Conservation (phyloP, 1,140 invertebrate species). For the Berghia stephanieae region DNA sequence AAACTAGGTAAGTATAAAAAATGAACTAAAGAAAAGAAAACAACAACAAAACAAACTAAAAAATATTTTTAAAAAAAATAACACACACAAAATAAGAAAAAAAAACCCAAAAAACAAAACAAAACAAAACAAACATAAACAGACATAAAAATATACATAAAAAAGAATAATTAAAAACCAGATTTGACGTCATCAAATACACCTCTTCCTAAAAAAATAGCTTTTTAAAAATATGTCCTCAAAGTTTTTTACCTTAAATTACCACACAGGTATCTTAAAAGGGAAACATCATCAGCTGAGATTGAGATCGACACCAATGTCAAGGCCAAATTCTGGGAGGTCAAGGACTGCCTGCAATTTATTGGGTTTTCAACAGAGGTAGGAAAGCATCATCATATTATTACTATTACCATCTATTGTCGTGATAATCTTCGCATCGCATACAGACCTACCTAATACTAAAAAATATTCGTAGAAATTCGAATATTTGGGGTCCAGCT, state of each 20-base stretch:
- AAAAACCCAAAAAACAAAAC: too few relatives aligned
- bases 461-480: too few relatives aligned
- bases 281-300: neutral
- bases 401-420: too few relatives aligned
- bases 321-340: constrained; percentile 51
- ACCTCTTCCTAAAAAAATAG: neutral
- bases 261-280: constrained; percentile 38
- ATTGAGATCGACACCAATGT: constrained; percentile 29
- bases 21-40: too few relatives aligned
- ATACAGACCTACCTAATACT: too few relatives aligned
- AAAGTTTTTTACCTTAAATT: constrained; percentile 24
- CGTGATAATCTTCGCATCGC: too few relatives aligned
- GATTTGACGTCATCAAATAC: neutral
- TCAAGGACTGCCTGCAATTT: constrained; percentile 54
- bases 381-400: too few relatives aligned
- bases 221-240: neutral
- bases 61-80: neutral
- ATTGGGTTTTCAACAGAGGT: constrained; percentile 54
- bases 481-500: too few relatives aligned
- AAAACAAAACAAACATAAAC: too few relatives aligned
- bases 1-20: constrained; percentile 18
- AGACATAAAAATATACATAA: neutral
- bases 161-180: constrained; percentile 7
- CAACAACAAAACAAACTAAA: neutral
- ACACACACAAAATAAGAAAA: too few relatives aligned